Percentiles rank a stretch among this genome's conserved stretches.
Conservation (phyloP, 2,113 vertebrate species). For the Semnornis frantzii region DNA sequence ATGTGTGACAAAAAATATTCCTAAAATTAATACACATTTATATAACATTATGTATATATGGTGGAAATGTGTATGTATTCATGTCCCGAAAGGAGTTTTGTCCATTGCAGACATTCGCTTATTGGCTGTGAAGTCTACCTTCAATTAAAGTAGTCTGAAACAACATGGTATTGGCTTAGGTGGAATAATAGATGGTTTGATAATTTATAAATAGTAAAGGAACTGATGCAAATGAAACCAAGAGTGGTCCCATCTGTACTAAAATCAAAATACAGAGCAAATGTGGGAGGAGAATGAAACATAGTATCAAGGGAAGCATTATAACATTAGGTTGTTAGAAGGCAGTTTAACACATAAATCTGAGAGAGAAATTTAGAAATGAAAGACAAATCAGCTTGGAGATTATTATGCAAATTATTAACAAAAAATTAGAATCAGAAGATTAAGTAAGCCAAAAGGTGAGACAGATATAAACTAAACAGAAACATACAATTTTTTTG, state of each 20-base stretch:
- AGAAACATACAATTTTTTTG: background rate
- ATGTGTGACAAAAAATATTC: background rate
- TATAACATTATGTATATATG: background rate
- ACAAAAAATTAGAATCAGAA: background rate
- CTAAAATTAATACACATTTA: background rate
- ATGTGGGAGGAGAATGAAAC: constrained; percentile 3
- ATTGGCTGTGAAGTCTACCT: background rate
- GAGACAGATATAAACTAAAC: background rate
- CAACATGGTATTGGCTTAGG: background rate
- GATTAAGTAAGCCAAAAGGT: background rate
- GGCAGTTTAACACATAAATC: background rate
- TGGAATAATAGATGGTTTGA: background rate
- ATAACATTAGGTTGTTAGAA: background rate
- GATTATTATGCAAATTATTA: background rate
- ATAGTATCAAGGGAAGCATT: background rate
- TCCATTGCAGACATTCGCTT: background rate
- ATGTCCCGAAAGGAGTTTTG: background rate
- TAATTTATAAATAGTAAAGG: constrained; percentile 21
- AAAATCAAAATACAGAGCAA: constrained; percentile 17
- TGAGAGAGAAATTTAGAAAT: constrained; percentile 13
- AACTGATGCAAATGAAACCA: constrained; percentile 13
- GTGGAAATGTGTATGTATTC: background rate
- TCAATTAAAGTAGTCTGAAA: constrained; percentile 21
- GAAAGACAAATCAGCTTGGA: background rate
- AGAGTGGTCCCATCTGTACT: background rate